Percentiles rank a stretch among this genome's conserved stretches.
These are phyloP conservation scores for Mythimna loreyi DNA, from an alignment of 2,888 invertebrate species.

Conservation along the genomic window DNA sequence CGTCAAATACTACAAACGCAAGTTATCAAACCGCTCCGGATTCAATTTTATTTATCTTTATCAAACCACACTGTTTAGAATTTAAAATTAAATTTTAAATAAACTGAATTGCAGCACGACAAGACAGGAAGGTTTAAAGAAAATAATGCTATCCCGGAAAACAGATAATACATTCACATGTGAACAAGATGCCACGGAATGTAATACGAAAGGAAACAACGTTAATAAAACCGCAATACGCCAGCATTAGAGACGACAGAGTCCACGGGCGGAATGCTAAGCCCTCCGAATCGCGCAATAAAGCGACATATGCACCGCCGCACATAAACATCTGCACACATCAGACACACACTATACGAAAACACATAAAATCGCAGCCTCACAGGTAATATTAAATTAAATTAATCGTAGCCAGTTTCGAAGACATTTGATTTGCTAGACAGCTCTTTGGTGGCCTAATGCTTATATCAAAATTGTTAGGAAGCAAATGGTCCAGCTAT, in stretches of 20 bases:
- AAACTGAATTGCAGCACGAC: slow-evolving; percentile 19
- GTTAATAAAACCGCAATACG: slow-evolving; percentile 85
- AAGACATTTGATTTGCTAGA: not conserved
- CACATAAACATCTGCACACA: slow-evolving; percentile 68
- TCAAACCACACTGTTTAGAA: not conserved
- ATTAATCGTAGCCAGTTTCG: slow-evolving; percentile 20
- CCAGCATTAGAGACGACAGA: slow-evolving; percentile 77
- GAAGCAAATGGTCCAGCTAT: slow-evolving; percentile 54
- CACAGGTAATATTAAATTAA: slow-evolving; percentile 21
- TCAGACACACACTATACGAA: slow-evolving; percentile 42
- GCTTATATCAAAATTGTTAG: not conserved
- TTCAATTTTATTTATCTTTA: not conserved
- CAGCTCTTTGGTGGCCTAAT: not conserved
- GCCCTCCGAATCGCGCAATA: slow-evolving; percentile 81
- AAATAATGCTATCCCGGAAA: slow-evolving; percentile 46
- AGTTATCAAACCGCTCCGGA: slow-evolving; percentile 5
- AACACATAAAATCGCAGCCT: too few species aligned
- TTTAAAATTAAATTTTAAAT: slow-evolving; percentile 8
- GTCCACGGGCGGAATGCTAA: slow-evolving; percentile 80
- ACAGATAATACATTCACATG: slow-evolving; percentile 65
- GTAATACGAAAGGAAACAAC: slow-evolving; percentile 81
- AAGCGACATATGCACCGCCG: slow-evolving; percentile 78
- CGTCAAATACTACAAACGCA: slow-evolving; percentile 13
- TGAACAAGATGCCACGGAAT: slow-evolving; percentile 76
- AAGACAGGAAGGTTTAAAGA: slow-evolving; percentile 29